Evolutionary conservation across 1,140 invertebrate genomes (phyloP), one percentile per base, ranked within the genome.

Genomic region (Bilobella aurantiaca): DNA sequence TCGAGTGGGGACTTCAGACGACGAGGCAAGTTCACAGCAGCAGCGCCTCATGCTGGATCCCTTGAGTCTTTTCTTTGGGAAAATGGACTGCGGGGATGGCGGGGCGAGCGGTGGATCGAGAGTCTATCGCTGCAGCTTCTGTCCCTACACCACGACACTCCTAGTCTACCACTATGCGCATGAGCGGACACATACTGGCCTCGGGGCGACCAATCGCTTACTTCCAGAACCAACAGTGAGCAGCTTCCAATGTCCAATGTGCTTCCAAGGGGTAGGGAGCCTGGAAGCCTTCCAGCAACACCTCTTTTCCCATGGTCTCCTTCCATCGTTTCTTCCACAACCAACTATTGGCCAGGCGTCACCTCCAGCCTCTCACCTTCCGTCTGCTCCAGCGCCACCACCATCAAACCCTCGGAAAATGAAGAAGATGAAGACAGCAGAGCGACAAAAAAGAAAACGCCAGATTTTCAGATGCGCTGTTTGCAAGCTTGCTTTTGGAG

Each of bases 101-200:
- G 27, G 64, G n/a, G n/a, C n/a, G n/a, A n/a, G n/a, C 53, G 32
- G 65, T 63, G 28, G 69, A 73, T 61, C 79, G 75, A 53, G 90
- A 76, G 85, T 85, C 29, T 95, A 93, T 77, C 86, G 89, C 56
- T 95, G 93, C 78, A 87, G 88, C 0, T 86, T 89, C 73, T 96
- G 93, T 74, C 85, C 87, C 47, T 95, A 93, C 75, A 86, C 87
- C n/a, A 93, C 91, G 21, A 84, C 88, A 62, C 87, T 92, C 72
- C 81, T 94, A 63, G 90, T 91, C 28, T 90, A 93, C 74, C 81
- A 95, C 63, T 92, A 92, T 76, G 86, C 92, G 28, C 92, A 96
- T 80, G 92, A 96, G 75, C 84, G 89, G 70, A 87, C 88, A 18
- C 90, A 93, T 75, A 79, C 80, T 1, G 82, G 82, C 34, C 46